These are phyloP conservation scores for Progne subis DNA, from an alignment of 2,113 vertebrate species.

Conservation along the genomic window DNA sequence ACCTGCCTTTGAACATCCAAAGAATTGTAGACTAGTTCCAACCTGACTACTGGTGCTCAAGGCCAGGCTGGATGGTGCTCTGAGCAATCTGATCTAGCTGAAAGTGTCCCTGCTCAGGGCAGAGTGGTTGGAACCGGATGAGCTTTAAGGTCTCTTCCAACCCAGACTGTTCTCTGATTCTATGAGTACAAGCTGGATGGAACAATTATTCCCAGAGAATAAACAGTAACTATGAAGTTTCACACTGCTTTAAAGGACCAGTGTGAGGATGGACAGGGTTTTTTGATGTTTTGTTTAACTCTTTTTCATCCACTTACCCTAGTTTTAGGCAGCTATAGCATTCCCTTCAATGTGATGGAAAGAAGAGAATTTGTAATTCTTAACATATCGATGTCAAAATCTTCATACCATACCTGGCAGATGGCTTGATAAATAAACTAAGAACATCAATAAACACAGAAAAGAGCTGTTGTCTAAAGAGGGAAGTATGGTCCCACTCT, in stretches of 20 bases:
- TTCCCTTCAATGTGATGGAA: background rate
- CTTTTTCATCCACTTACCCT: background rate
- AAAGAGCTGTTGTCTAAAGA: background rate
- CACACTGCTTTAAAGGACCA: slow-evolving; percentile 6
- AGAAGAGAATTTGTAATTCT: background rate
- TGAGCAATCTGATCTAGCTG: background rate
- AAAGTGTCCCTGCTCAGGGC: background rate
- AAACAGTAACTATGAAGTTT: slow-evolving; percentile 19
- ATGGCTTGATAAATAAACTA: background rate
- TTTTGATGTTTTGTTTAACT: background rate
- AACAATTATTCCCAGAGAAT: background rate
- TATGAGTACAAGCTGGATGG: background rate
- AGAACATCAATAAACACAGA: background rate
- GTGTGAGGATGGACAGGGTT: background rate
- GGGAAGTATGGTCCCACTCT: background rate
- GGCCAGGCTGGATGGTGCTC: background rate
- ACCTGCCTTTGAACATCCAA: background rate
- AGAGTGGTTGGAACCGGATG: background rate
- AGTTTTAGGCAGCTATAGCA: background rate
- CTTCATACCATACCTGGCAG: background rate
- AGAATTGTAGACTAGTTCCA: background rate
- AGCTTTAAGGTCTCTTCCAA: background rate
- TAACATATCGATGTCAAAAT: slow-evolving; percentile 14
- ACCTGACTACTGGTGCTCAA: background rate
- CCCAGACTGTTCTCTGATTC: background rate